Base-by-base conservation (phyloP, 2,888 invertebrate genomes). In the Cantharis nigra region DNA sequence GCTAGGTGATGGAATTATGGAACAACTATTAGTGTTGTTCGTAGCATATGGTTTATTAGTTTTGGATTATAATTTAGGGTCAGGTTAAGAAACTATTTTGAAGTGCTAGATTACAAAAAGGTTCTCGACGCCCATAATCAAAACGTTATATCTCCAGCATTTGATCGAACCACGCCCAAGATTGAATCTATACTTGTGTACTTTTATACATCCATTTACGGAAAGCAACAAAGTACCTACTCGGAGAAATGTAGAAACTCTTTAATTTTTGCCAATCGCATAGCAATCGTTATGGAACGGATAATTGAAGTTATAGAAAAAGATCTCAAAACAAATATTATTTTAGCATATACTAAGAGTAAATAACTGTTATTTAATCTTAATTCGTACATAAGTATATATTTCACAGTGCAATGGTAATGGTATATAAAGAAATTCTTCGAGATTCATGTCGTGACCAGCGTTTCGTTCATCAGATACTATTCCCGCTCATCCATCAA, bases 401-500 rank as follows among this genome's bases (percentile, higher is more conserved):
- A 63, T 76, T 77, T 74, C 71, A 85, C 85, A 85, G 84, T 85
- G 64, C 69, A 77, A 75, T 73, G 73, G 83, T 84, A 83, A 83
- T 84, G 83, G 84, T 83, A 80, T 83, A 83, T 84, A 83, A 83
- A 83, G 75, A 82, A 82, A 83, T 85, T 84, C 85, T 84, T 83
- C 83, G 85, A 86, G 85, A 85, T 84, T 84, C 83, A 81, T 86
- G 87, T 88, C 88, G 88, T 88, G 88, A 87, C 88, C 86, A 84
- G 83, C 85, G 86, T 82, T 80, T 81, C 80, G 82, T 86, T 86
- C 87, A 88, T 88, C 88, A 87, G 88, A 88, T 88, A 87, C 83
- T 85, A 84, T 76, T 85, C 84, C 85, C 82, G 86, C 85, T 87
- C 87, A 87, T 88, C 87, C 87, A 87, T 88, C 88, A 87, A 87